Percentiles rank a stretch among this genome's conserved stretches.
phyloP scores from a whole-genome alignment of 2,888 invertebrate species.

The Anodontia alba region DNA sequence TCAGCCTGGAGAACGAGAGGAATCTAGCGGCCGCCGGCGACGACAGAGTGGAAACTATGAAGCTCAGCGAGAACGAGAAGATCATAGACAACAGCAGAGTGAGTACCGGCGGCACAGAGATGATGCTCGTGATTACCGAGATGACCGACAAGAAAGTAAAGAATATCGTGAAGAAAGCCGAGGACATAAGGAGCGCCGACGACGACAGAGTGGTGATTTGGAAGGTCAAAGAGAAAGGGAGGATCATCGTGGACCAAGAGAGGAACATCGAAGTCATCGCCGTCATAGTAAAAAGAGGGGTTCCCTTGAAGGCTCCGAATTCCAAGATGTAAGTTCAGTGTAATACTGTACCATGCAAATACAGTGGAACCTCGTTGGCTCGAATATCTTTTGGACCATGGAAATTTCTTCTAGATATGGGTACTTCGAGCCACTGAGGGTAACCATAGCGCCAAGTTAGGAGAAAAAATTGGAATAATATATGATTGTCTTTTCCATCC shows the following conservation, averaged over 20 bases:
- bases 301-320: constrained; percentile 37
- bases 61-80: constrained; percentile 15
- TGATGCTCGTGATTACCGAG: neutral
- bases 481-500: no score
- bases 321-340: constrained; percentile 57
- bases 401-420: no score
- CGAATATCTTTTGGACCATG: no score
- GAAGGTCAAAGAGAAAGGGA: constrained; percentile 27
- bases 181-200: constrained; percentile 41
- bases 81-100: neutral
- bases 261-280: constrained; percentile 38
- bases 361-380: no score
- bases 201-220: constrained; percentile 51
- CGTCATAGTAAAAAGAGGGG: constrained; percentile 44
- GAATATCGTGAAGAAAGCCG: constrained; percentile 27
- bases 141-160: constrained; percentile 21
- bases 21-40: neutral
- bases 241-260: constrained; percentile 31
- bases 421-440: no score
- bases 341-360: no score
- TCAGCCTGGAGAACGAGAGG: neutral
- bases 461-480: no score
- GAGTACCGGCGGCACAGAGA: neutral
- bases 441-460: no score
- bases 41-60: constrained; percentile 21